Percentiles rank a stretch among this genome's conserved stretches.
phyloP scores from a whole-genome alignment of 2,797 vertebrate species.

The Macropodus opercularis region DNA sequence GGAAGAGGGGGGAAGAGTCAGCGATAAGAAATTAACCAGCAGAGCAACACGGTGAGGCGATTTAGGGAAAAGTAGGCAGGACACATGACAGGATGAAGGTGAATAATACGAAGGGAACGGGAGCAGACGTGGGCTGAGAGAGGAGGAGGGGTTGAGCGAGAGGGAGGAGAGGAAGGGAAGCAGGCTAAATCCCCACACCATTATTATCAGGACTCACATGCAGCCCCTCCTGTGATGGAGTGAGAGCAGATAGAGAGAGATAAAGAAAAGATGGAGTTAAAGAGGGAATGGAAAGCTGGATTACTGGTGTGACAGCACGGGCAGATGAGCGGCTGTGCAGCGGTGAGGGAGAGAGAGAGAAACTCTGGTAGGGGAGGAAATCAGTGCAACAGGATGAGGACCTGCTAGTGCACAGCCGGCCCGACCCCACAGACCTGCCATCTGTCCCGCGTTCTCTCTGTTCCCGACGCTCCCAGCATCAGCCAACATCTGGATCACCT shows the following conservation, averaged over 20 bases:
- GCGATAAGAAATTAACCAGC: slow-evolving; percentile 1
- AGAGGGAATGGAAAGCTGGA: slow-evolving; percentile 70
- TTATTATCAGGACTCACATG: slow-evolving; percentile 80
- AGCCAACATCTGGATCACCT: slow-evolving; percentile 68
- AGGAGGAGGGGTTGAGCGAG: slow-evolving; percentile 69
- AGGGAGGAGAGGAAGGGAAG: slow-evolving; percentile 68
- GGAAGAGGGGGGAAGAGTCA: neutral
- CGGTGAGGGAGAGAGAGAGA: slow-evolving; percentile 43
- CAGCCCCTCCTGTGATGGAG: slow-evolving; percentile 76
- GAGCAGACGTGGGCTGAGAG: slow-evolving; percentile 63
- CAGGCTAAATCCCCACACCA: slow-evolving; percentile 80
- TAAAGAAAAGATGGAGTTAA: slow-evolving; percentile 70
- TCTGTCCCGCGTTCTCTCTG: slow-evolving; percentile 60
- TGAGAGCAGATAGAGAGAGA: slow-evolving; percentile 67
- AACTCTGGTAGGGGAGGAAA: slow-evolving; percentile 52
- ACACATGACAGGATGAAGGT: slow-evolving; percentile 62
- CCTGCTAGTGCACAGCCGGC: slow-evolving; percentile 68
- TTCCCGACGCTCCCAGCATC: slow-evolving; percentile 42
- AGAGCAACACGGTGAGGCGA: slow-evolving; percentile 29
- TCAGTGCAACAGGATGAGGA: slow-evolving; percentile 78
- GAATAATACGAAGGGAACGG: slow-evolving; percentile 57
- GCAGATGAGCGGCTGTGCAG: slow-evolving; percentile 53
- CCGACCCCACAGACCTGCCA: slow-evolving; percentile 62
- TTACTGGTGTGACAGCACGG: slow-evolving; percentile 66
- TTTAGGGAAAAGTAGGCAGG: slow-evolving; percentile 36